Conservation (phyloP, 1,140 invertebrate species). For the Drosophila persimilis region DNA sequence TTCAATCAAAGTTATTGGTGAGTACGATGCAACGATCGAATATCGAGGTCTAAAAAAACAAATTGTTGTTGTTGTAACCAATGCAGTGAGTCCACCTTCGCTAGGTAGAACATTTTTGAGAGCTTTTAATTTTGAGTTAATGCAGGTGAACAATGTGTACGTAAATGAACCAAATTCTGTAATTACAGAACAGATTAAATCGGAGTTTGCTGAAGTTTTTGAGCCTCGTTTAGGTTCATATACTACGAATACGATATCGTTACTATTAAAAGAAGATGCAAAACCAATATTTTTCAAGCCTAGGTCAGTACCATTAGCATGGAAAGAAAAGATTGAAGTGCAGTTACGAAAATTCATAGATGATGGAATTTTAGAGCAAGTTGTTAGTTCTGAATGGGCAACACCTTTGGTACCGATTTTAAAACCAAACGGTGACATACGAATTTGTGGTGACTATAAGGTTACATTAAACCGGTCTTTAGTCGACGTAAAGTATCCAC, state of each 20-base stretch:
- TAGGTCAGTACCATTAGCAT: background rate
- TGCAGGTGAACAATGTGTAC: too few species aligned
- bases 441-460: conserved; percentile 84
- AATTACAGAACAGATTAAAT: too few species aligned
- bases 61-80: background rate
- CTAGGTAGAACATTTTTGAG: conserved; percentile 27
- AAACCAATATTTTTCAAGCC: conserved; percentile 17
- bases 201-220: background rate
- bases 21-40: background rate
- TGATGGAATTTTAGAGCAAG: conserved; percentile 10
- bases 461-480: conserved; percentile 78
- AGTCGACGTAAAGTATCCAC: conserved; percentile 29
- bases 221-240: conserved; percentile 2
- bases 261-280: background rate
- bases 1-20: too few species aligned
- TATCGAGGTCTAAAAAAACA: too few species aligned
- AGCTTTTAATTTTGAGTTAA: conserved; percentile 12
- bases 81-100: background rate
- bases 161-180: too few species aligned
- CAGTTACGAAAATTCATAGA: too few species aligned
- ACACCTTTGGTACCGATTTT: conserved; percentile 77
- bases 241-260: background rate
- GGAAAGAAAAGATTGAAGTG: too few species aligned
- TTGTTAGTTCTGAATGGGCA: conserved; percentile 75
- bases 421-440: conserved; percentile 78